phyloP scores from a whole-genome alignment of 92 coral and sea anemone species.

The Chrysogorgia sp. region DNA sequence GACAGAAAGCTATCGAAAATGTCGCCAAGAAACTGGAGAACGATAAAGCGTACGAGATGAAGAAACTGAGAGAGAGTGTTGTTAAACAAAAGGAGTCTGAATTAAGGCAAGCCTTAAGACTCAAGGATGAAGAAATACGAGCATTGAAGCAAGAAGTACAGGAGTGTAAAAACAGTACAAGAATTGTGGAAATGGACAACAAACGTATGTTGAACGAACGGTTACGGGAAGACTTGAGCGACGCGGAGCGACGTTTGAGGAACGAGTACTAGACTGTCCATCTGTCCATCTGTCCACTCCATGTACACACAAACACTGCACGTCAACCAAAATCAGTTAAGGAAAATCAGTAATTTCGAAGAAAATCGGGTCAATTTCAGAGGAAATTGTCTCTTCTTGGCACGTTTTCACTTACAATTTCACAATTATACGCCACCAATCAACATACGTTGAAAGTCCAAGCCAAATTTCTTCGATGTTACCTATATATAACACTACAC shows the following conservation, averaged over 20 bases:
- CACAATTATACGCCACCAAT: too few relatives aligned
- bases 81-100: slow-evolving; percentile 86
- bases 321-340: too few relatives aligned
- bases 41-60: slow-evolving; percentile 85
- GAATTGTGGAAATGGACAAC: slow-evolving; percentile 80
- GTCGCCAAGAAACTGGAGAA: slow-evolving; percentile 73
- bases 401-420: too few relatives aligned
- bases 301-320: too few relatives aligned
- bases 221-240: slow-evolving; percentile 63
- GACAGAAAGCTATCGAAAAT: slow-evolving; percentile 82
- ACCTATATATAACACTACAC: too few relatives aligned
- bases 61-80: slow-evolving; percentile 65
- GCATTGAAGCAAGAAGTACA: slow-evolving; percentile 79
- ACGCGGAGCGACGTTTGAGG: slow-evolving; percentile 70
- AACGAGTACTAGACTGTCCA: too few relatives aligned
- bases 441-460: too few relatives aligned
- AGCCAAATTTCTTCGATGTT: too few relatives aligned
- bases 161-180: slow-evolving; percentile 79
- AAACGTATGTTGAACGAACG: slow-evolving; percentile 71
- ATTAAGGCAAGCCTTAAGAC: slow-evolving; percentile 78
- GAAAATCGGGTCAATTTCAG: too few relatives aligned
- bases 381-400: too few relatives aligned
- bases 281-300: too few relatives aligned
- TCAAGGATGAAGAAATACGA: slow-evolving; percentile 93
- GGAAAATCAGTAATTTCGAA: too few relatives aligned